Conservation (phyloP, 2,113 vertebrate species). For the Odontesthes bonariensis region DNA sequence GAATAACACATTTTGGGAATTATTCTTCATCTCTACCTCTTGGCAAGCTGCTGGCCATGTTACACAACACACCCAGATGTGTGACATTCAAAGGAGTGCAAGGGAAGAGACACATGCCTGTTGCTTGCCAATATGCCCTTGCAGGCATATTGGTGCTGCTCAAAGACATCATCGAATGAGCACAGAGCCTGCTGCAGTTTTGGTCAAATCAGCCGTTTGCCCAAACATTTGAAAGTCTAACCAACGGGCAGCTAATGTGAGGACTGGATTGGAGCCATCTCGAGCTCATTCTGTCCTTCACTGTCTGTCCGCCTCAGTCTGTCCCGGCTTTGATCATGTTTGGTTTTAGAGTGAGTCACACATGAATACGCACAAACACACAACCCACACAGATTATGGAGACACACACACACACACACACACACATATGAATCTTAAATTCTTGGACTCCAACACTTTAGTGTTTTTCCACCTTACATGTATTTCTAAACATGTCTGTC, state of each 20-base stretch:
- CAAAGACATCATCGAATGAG: conserved; percentile 8
- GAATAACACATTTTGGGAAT: conserved; percentile 34
- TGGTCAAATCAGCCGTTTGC: conserved; percentile 32
- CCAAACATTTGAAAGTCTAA: conserved; percentile 20
- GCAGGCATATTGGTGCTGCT: conserved; percentile 35
- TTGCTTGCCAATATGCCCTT: conserved; percentile 36
- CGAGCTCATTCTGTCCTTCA: conserved; percentile 46
- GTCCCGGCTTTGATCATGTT: conserved; percentile 67
- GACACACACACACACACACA: conserved; percentile 15
- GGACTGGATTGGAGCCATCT: conserved; percentile 57
- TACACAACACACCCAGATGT: conserved; percentile 39
- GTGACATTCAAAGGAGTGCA: background rate
- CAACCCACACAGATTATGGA: conserved; percentile 43
- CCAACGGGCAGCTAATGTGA: conserved; percentile 39
- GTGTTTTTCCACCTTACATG: conserved; percentile 29
- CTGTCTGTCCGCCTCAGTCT: conserved; percentile 60
- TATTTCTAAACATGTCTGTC: conserved; percentile 15
- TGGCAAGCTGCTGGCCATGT: conserved; percentile 30
- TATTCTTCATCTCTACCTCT: conserved; percentile 13
- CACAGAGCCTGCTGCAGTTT: conserved; percentile 3
- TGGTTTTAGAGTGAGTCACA: conserved; percentile 63
- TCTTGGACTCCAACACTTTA: background rate
- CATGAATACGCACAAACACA: conserved; percentile 6
- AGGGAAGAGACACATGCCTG: background rate
- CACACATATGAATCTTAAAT: conserved; percentile 8